Percentiles rank a stretch among this genome's conserved stretches.
These are phyloP conservation scores for Sporophila hypoxantha DNA, from an alignment of 2,113 vertebrate genomes.

Conservation along the genomic window DNA sequence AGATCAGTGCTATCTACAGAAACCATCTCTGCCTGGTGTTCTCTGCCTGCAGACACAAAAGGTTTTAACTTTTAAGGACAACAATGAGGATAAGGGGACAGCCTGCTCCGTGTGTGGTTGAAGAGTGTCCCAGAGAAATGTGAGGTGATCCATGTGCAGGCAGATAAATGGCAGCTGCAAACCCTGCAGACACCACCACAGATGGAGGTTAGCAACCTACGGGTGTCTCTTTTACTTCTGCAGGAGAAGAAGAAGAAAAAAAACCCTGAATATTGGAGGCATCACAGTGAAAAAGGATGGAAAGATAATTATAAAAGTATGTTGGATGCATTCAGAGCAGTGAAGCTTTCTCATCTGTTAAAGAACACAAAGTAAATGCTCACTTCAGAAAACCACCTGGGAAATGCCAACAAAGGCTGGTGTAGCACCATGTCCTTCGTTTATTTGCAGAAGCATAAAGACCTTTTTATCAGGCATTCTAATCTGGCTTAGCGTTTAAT, in stretches of 20 bases:
- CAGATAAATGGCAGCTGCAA: not conserved
- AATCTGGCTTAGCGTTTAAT: conserved; percentile 43
- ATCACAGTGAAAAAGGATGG: not conserved
- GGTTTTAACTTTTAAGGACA: not conserved
- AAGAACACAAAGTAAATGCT: conserved; percentile 17
- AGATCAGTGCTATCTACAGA: not conserved
- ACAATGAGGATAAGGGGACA: not conserved
- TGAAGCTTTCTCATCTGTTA: not conserved
- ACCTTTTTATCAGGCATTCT: conserved; percentile 34
- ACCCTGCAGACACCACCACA: not conserved
- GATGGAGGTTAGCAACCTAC: not conserved
- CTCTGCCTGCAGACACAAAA: not conserved
- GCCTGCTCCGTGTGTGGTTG: not conserved
- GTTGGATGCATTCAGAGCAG: not conserved
- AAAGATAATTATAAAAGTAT: not conserved
- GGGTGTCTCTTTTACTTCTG: not conserved
- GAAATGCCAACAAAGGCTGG: conserved; percentile 41
- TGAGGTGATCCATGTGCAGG: not conserved
- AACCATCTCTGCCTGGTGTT: not conserved
- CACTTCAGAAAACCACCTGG: conserved; percentile 20
- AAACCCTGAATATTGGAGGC: not conserved
- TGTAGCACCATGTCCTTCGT: not conserved
- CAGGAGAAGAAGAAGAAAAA: not conserved
- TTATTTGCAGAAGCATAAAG: conserved; percentile 32
- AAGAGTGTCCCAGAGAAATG: rapidly evolving